Conservation (phyloP, 1,140 invertebrate genomes). For the Cydia pomonella region DNA sequence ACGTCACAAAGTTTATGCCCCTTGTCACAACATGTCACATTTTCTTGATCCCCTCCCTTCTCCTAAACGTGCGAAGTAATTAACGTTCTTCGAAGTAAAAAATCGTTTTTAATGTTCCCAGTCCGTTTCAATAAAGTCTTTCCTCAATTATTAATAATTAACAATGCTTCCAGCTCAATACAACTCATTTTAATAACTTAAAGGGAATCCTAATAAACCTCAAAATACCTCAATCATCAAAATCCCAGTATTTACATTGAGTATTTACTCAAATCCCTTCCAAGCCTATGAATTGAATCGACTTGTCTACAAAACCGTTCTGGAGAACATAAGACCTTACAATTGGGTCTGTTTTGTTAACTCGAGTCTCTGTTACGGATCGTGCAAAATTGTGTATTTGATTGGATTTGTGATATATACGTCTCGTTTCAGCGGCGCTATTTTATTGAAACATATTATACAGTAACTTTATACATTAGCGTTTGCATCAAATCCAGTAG, state of each 20-base stretch:
- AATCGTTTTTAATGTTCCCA: too few relatives aligned
- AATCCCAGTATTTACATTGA: neutral
- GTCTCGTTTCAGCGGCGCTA: too few relatives aligned
- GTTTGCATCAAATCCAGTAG: too few relatives aligned
- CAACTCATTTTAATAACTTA: too few relatives aligned
- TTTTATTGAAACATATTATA: too few relatives aligned
- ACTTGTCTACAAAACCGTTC: neutral
- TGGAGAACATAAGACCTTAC: constrained; percentile 1
- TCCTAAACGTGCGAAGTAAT: too few relatives aligned
- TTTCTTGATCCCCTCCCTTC: too few relatives aligned
- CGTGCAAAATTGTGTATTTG: neutral
- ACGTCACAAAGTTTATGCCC: too few relatives aligned
- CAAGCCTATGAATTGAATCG: neutral
- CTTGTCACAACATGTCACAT: too few relatives aligned
- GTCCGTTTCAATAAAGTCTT: neutral
- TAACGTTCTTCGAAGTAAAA: too few relatives aligned
- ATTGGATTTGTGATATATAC: neutral
- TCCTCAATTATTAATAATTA: neutral
- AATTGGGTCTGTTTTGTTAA: neutral
- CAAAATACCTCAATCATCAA: neutral
- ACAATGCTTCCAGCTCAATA: neutral
- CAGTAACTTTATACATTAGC: too few relatives aligned
- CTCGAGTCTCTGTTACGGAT: neutral
- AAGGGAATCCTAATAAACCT: too few relatives aligned
- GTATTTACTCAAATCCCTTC: neutral